Conservation (phyloP, 2,113 vertebrate species). For the Paramormyrops kingsleyae region DNA sequence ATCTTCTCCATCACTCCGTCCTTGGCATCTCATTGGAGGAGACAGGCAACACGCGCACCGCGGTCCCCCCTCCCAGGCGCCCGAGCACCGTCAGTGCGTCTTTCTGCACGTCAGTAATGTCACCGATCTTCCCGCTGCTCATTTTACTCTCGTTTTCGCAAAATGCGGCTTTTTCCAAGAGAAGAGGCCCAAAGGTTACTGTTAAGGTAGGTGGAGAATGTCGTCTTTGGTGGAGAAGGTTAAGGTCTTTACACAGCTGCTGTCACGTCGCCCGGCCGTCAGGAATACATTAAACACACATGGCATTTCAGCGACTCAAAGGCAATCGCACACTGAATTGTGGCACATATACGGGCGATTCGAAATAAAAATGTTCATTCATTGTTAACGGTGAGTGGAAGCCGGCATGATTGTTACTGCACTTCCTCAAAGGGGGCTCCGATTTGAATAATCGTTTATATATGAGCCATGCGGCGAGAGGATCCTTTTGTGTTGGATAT, state of each 20-base stretch:
- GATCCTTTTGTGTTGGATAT: not conserved
- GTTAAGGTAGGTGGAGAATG: slow-evolving; percentile 56
- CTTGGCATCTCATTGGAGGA: slow-evolving; percentile 18
- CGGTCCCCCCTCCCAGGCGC: not conserved
- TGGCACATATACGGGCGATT: not conserved
- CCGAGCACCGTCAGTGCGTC: not conserved
- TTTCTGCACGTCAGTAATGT: slow-evolving; percentile 14
- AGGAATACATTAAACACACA: not conserved
- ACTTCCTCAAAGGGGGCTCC: not conserved
- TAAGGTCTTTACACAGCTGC: not conserved
- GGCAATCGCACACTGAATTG: not conserved
- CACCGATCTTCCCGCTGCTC: slow-evolving; percentile 32
- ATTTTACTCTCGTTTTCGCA: slow-evolving; percentile 29
- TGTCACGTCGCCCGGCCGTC: not conserved
- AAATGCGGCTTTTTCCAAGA: slow-evolving; percentile 31
- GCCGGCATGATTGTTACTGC: not conserved
- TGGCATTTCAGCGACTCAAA: not conserved
- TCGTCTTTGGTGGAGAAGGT: not conserved
- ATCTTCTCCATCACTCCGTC: not conserved
- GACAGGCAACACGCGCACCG: slow-evolving; percentile 31
- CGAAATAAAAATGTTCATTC: not conserved
- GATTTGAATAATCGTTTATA: not conserved
- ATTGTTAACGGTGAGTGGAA: not conserved
- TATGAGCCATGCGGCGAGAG: not conserved
- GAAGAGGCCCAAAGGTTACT: slow-evolving; percentile 62